Conservation (phyloP, 1,140 invertebrate species). For the Macrocentrus cingulum region DNA sequence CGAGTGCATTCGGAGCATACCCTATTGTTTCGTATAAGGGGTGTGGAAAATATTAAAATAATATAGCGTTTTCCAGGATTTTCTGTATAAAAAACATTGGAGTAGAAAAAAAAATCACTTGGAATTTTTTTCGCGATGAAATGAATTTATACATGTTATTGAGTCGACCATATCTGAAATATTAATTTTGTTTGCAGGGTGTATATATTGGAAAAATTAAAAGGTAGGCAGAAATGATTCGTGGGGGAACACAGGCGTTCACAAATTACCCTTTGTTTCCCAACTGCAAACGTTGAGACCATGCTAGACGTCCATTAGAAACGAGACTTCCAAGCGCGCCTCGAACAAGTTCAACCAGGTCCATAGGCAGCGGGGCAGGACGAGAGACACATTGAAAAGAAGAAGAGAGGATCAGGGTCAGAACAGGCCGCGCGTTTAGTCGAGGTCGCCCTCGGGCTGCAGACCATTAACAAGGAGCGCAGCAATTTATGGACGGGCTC, state of each 20-base stretch:
- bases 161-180: no score
- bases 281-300: conserved; percentile 41
- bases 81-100: no score
- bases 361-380: conserved; percentile 23
- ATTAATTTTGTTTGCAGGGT: no score
- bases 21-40: no score
- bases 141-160: no score
- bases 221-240: neutral
- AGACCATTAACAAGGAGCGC: conserved; percentile 60
- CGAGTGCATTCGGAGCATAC: no score
- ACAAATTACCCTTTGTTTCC: conserved; percentile 55
- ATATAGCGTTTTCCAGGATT: no score
- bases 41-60: no score
- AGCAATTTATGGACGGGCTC: conserved; percentile 59
- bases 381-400: conserved; percentile 22
- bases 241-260: conserved; percentile 44
- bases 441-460: conserved; percentile 54
- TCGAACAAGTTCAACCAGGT: conserved; percentile 50
- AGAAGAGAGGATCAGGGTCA: conserved; percentile 41
- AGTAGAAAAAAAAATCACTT: no score
- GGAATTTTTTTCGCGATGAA: no score
- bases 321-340: conserved; percentile 52
- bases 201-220: neutral
- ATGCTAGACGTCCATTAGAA: conserved; percentile 57
- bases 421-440: conserved; percentile 49